Percentiles rank a stretch among this genome's conserved stretches.
These are phyloP conservation scores for Micrasema longulum DNA, from an alignment of 1,140 invertebrate species.

Conservation along the genomic window DNA sequence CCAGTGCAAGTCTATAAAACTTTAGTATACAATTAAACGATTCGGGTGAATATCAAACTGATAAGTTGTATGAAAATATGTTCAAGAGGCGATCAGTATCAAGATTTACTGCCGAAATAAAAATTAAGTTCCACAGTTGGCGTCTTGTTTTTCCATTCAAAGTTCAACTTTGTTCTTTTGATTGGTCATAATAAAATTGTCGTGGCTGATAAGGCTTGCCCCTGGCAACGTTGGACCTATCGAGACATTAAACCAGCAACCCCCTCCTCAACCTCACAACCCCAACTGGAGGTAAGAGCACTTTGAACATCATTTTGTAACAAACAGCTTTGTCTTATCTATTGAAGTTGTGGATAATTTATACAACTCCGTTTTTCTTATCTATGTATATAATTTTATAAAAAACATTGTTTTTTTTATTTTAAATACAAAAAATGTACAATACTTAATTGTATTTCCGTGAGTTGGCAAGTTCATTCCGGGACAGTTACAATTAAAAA, in stretches of 20 bases:
- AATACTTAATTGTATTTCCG: no score
- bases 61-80: conserved; percentile 40
- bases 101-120: conserved; percentile 28
- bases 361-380: no score
- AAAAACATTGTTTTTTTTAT: no score
- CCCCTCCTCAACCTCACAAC: background rate
- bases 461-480: no score
- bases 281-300: background rate
- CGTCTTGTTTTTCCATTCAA: conserved; percentile 51
- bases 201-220: conserved; percentile 51
- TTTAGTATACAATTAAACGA: no score
- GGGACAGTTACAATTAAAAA: no score
- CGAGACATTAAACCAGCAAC: conserved; percentile 53
- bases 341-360: no score
- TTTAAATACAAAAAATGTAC: no score
- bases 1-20: no score
- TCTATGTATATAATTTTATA: no score
- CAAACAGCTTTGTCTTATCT: no score
- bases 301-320: background rate
- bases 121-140: conserved; percentile 49
- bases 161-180: conserved; percentile 55
- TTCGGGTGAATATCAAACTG: conserved; percentile 10
- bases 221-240: conserved; percentile 49
- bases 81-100: conserved; percentile 28
- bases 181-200: conserved; percentile 56